A percentile compares a stretch with the other conserved stretches of the same genome.
phyloP scores from a whole-genome alignment of 2,888 invertebrate species.

The Melipona beecheii region DNA sequence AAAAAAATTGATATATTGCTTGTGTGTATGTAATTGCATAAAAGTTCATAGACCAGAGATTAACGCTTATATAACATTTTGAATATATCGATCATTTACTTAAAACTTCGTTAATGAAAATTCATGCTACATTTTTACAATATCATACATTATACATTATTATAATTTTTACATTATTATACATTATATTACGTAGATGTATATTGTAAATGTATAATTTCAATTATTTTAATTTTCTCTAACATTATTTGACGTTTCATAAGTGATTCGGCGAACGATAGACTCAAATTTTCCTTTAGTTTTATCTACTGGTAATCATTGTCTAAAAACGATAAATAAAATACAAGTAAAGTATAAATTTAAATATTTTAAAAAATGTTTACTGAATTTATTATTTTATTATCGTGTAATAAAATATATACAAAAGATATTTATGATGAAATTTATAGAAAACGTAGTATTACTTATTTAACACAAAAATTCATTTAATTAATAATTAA shows the following conservation, averaged over 20 bases:
- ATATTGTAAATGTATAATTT: not conserved
- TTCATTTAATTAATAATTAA: not conserved
- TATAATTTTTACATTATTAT: too few species aligned
- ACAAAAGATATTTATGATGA: not conserved
- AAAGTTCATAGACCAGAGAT: not conserved
- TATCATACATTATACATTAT: too few species aligned
- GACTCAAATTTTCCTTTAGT: not conserved
- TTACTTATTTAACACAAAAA: not conserved
- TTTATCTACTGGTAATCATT: not conserved
- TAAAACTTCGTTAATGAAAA: not conserved
- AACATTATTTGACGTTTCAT: not conserved
- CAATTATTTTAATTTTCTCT: not conserved
- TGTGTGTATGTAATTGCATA: not conserved
- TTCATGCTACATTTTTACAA: not conserved
- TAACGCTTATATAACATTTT: not conserved
- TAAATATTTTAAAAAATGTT: not conserved
- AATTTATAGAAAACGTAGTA: not conserved
- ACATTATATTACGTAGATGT: too few species aligned
- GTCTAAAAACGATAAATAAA: not conserved
- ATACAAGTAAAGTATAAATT: not conserved
- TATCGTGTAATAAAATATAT: not conserved
- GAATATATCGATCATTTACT: not conserved
- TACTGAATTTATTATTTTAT: not conserved
- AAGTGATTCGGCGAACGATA: not conserved
- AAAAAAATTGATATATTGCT: not conserved